These are phyloP conservation scores for Harlomillsia oculata DNA, from an alignment of 1,140 invertebrate genomes.

Conservation along the genomic window DNA sequence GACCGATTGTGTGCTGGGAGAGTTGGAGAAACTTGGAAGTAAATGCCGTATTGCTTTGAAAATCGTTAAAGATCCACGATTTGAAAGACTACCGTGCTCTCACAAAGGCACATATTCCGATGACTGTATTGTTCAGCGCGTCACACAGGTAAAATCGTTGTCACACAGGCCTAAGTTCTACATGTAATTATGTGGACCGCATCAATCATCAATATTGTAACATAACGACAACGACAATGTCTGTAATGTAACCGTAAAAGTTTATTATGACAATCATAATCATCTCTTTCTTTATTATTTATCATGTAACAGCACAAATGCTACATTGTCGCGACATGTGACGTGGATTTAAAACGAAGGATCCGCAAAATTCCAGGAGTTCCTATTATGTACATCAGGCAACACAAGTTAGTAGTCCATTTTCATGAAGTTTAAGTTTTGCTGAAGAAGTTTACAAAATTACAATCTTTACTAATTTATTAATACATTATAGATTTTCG, in stretches of 20 bases:
- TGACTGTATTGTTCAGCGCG: slow-evolving; percentile 92
- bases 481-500: slow-evolving; percentile 54
- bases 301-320: slow-evolving; percentile 97
- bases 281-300: not conserved
- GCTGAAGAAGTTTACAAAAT: not conserved
- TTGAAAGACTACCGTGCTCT: slow-evolving; percentile 82
- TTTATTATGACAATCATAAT: not conserved
- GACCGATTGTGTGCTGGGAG: slow-evolving; percentile 96
- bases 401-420: slow-evolving; percentile 56
- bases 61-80: slow-evolving; percentile 90
- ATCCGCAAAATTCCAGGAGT: slow-evolving; percentile 98
- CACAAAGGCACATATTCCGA: slow-evolving; percentile 99
- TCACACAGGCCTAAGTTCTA: too few species aligned
- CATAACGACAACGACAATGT: not conserved
- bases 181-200: too few species aligned
- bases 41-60: slow-evolving; percentile 92
- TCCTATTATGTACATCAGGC: slow-evolving; percentile 93
- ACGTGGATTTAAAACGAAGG: slow-evolving; percentile 90
- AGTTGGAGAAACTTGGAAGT: slow-evolving; percentile 92
- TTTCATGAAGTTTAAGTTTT: not conserved
- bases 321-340: slow-evolving; percentile 98
- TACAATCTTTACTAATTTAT: not conserved
- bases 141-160: slow-evolving; percentile 72
- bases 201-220: too few species aligned
- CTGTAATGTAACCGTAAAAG: not conserved